Evolutionary conservation across 1,140 invertebrate species (phyloP).

Genomic region (Caligus rogercresseyi): DNA sequence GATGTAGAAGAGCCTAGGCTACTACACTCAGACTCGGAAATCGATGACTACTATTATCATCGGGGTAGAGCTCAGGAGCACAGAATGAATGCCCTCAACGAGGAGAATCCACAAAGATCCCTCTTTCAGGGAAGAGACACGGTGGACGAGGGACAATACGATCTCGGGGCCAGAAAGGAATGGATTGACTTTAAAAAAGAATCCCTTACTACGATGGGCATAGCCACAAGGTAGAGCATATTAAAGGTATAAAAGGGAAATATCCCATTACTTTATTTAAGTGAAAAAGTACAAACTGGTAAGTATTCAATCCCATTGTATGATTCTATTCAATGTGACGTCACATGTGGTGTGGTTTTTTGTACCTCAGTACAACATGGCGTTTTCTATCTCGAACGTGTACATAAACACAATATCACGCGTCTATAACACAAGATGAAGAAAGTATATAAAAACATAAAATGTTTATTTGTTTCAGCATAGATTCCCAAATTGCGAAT

Average conservation of each 20-base stretch:
- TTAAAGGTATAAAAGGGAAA: too few species aligned
- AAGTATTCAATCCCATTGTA: not conserved
- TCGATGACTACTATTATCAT: not conserved
- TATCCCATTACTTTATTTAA: too few species aligned
- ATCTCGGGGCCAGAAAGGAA: not conserved
- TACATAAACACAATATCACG: too few species aligned
- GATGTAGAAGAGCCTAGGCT: not conserved
- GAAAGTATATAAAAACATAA: too few species aligned
- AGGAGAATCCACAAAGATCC: too few species aligned
- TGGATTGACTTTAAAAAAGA: not conserved
- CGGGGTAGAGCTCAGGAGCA: not conserved
- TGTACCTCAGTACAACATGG: too few species aligned
- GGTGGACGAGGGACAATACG: not conserved
- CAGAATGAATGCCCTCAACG: not conserved
- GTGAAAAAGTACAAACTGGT: too few species aligned
- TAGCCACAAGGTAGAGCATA: not conserved
- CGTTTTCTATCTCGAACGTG: too few species aligned
- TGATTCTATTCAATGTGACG: not conserved
- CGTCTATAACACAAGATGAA: too few species aligned
- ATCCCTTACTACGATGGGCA: not conserved
- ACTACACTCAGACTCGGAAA: not conserved
- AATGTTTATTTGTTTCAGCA: too few species aligned
- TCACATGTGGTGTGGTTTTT: too few species aligned
- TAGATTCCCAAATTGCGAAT: too few species aligned
- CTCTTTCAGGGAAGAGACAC: not conserved